These are phyloP conservation scores for Lepeophtheirus nordmannii DNA, from an alignment of 2,888 invertebrate genomes.

Conservation along the genomic window DNA sequence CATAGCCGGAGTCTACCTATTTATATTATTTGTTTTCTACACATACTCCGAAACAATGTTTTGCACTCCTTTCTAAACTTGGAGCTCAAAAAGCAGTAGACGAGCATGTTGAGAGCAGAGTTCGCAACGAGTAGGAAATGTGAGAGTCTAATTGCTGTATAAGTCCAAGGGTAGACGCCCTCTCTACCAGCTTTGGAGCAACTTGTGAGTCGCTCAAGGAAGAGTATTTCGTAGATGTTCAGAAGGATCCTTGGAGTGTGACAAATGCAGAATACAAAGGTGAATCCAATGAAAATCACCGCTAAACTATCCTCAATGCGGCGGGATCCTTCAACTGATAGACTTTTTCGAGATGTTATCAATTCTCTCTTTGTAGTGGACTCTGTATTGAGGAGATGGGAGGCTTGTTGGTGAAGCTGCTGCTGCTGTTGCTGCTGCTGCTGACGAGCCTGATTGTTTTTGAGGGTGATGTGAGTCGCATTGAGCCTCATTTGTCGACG, in stretches of 20 bases:
- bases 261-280: neutral
- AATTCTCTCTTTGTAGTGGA: too few species aligned
- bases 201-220: neutral
- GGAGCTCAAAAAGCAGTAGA: conserved; percentile 4
- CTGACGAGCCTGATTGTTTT: neutral
- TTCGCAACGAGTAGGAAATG: neutral
- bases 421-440: too few species aligned
- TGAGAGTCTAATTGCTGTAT: neutral
- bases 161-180: neutral
- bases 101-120: neutral
- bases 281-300: neutral
- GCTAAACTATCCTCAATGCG: conserved; percentile 1
- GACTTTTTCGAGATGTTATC: neutral
- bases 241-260: neutral
- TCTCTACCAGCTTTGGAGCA: neutral
- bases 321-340: neutral
- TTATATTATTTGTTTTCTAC: too few species aligned
- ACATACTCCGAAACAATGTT: neutral
- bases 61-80: neutral
- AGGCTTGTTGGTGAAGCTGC: too few species aligned
- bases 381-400: too few species aligned
- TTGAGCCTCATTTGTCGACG: neutral
- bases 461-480: neutral
- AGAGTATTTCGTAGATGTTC: neutral
- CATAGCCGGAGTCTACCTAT: too few species aligned